Evolutionary conservation across 2,797 vertebrate species (phyloP).

Genomic region (Benthosema pterotum): DNA sequence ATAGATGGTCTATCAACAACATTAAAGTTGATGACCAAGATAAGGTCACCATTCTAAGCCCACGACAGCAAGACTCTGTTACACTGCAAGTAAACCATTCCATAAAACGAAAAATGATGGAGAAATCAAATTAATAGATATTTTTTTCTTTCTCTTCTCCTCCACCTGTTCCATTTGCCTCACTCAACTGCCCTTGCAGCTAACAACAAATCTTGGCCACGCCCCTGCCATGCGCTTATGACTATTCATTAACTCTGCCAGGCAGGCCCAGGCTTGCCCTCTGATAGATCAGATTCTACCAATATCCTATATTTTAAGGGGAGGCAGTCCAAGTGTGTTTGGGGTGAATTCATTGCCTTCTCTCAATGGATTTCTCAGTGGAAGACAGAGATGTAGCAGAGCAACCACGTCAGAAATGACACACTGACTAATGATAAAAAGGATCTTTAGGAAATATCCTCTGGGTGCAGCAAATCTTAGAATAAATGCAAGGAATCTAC

Average conservation of each 20-base stretch:
- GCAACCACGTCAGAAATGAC: background rate
- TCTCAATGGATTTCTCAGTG: conserved; percentile 9
- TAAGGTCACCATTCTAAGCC: conserved; percentile 25
- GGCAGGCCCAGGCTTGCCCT: conserved; percentile 92
- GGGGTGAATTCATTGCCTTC: background rate
- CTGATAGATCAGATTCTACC: conserved; percentile 82
- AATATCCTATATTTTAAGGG: conserved; percentile 58
- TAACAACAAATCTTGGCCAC: conserved; percentile 89
- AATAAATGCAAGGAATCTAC: no score
- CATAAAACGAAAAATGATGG: conserved; percentile 50
- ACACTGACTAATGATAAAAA: background rate
- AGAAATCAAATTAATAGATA: conserved; percentile 44
- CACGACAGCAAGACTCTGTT: conserved; percentile 10
- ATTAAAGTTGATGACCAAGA: background rate
- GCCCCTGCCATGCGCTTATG: conserved; percentile 85
- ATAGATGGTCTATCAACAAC: background rate
- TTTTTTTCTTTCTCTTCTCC: conserved; percentile 39
- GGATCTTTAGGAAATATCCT: no score
- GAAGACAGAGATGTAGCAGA: background rate
- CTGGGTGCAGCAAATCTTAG: no score
- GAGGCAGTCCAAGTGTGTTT: conserved; percentile 21
- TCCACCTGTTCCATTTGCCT: conserved; percentile 59
- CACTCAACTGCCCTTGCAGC: conserved; percentile 85
- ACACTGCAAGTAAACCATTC: conserved; percentile 18
- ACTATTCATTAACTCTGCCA: conserved; percentile 87